Percentiles rank a stretch among this genome's conserved stretches.
Conservation (phyloP, 2,113 vertebrate species). For the Chlamydotis undulata region DNA sequence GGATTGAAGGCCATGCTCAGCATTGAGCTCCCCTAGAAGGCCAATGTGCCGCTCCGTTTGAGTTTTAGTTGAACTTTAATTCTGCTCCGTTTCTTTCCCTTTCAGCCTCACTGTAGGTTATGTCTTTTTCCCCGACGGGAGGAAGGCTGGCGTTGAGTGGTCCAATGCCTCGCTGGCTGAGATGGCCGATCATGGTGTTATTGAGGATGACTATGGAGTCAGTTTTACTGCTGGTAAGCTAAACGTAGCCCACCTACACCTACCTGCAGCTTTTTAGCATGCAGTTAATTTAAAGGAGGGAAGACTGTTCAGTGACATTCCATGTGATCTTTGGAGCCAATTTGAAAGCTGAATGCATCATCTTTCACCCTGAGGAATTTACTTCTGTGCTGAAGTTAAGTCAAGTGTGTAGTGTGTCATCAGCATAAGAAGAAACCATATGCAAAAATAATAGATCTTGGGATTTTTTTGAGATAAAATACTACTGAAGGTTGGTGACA, state of each 20-base stretch:
- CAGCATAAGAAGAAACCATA: background rate
- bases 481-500: background rate
- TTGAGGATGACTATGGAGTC: slow-evolving; percentile 36
- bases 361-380: background rate
- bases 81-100: background rate
- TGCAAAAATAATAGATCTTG: background rate
- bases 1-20: background rate
- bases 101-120: slow-evolving; percentile 60
- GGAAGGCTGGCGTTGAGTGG: slow-evolving; percentile 62
- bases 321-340: background rate
- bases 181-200: slow-evolving; percentile 50
- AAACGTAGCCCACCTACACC: rapidly evolving
- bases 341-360: background rate
- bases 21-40: background rate
- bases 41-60: background rate
- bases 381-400: background rate
- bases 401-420: background rate
- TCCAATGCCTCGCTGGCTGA: slow-evolving; percentile 40
- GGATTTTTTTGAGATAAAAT: background rate
- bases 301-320: background rate
- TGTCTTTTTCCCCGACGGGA: slow-evolving; percentile 54
- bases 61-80: background rate
- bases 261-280: background rate
- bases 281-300: background rate
- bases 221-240: slow-evolving; percentile 51